Evolutionary conservation across 2,113 vertebrate species (phyloP).

Genomic region (Elaphurus davidianus): DNA sequence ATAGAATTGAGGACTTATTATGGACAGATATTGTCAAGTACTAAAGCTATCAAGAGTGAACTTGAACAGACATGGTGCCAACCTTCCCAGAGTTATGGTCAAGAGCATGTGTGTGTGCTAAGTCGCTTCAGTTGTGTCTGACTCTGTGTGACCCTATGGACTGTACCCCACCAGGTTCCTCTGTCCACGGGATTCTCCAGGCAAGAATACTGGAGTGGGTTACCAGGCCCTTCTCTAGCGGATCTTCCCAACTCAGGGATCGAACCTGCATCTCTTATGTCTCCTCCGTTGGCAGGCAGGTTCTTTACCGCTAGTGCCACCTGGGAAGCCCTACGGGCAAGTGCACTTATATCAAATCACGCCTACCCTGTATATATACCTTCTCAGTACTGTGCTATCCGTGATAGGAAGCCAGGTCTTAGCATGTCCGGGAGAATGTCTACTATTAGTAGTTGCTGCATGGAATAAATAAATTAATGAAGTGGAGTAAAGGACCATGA

Average conservation of each 20-base stretch:
- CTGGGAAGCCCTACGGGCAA: background rate
- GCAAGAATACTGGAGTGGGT: background rate
- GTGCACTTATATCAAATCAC: background rate
- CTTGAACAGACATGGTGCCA: background rate
- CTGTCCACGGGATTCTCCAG: background rate
- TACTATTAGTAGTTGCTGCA: background rate
- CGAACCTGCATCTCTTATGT: fast-evolving
- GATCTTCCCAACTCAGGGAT: background rate
- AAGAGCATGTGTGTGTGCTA: background rate
- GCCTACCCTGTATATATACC: background rate
- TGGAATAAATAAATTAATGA: background rate
- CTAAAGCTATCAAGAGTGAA: background rate
- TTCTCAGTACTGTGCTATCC: background rate
- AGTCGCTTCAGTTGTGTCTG: background rate
- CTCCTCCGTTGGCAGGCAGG: background rate
- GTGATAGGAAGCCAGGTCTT: background rate
- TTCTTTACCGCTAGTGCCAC: background rate
- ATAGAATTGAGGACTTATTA: slow-evolving; percentile 35
- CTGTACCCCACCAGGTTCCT: background rate
- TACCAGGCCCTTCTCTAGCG: background rate
- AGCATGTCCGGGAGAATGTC: background rate
- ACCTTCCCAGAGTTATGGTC: background rate
- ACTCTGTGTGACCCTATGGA: background rate
- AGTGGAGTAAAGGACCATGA: background rate
- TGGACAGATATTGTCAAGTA: background rate